phyloP scores from a whole-genome alignment of 2,797 vertebrate genomes.

The Danio kyathit region DNA sequence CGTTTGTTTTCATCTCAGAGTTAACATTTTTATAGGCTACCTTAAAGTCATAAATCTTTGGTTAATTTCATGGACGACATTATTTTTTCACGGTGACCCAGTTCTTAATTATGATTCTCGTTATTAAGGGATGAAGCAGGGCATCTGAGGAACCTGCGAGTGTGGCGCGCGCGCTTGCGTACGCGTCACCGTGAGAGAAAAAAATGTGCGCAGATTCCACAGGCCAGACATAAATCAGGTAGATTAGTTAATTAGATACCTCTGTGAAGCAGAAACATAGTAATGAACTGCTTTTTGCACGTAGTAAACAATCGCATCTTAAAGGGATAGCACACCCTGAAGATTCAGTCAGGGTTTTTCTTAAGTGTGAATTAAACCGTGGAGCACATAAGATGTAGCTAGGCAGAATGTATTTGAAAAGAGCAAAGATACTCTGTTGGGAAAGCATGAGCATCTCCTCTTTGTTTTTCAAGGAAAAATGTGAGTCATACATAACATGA shows the following conservation, averaged over 20 bases:
- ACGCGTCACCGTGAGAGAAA: neutral
- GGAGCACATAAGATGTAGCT: too few species aligned
- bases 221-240: neutral
- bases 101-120: constrained; percentile 38
- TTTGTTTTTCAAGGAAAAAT: neutral
- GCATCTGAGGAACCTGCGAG: neutral
- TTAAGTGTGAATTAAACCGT: neutral
- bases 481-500: neutral
- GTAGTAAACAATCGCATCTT: neutral
- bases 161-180: neutral
- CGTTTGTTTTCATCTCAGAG: neutral
- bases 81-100: constrained; percentile 32
- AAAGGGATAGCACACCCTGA: neutral
- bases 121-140: constrained; percentile 22
- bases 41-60: neutral
- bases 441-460: neutral
- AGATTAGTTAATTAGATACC: neutral
- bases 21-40: neutral
- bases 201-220: neutral
- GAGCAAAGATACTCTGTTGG: neutral
- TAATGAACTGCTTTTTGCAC: neutral
- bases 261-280: neutral
- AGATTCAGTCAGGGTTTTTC: neutral
- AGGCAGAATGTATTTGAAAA: neutral
- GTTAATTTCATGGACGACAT: neutral